Conservation (phyloP, 2,888 invertebrate species). For the Atethmia centrago region DNA sequence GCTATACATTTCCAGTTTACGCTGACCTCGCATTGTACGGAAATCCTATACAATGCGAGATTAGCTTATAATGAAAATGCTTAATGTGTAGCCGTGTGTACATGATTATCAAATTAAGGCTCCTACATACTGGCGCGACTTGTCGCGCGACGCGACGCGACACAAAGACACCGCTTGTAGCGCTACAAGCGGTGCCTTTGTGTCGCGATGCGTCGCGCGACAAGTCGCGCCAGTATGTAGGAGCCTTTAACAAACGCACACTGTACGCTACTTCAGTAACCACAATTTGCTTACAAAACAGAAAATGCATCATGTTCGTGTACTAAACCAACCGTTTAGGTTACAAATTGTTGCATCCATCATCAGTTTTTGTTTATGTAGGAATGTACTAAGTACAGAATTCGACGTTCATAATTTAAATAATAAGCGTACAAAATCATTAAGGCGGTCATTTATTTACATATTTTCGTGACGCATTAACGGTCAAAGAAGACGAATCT, state of each 20-base stretch:
- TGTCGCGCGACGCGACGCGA: too few relatives aligned
- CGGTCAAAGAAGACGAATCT: conserved; percentile 31
- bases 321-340: conserved; percentile 9
- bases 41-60: too few relatives aligned
- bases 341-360: background rate
- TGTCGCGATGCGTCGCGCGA: too few relatives aligned
- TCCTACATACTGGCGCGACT: too few relatives aligned
- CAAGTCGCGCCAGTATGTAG: too few relatives aligned
- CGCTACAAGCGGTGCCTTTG: too few relatives aligned
- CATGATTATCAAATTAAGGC: conserved; percentile 4
- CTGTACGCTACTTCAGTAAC: background rate
- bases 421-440: background rate
- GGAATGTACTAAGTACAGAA: too few relatives aligned
- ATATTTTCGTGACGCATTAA: conserved; percentile 30
- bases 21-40: too few relatives aligned
- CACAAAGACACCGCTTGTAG: too few relatives aligned
- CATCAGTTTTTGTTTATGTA: background rate
- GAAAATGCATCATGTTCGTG: background rate
- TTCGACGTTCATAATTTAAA: background rate
- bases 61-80: too few relatives aligned
- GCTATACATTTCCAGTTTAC: too few relatives aligned
- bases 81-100: too few relatives aligned
- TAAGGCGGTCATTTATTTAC: background rate
- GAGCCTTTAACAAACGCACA: conserved; percentile 2
- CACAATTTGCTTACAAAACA: conserved; percentile 20